Percentiles rank a stretch among this genome's conserved stretches.
These are phyloP conservation scores for Dysdera silvatica DNA, from an alignment of 1,140 invertebrate species.

Conservation along the genomic window DNA sequence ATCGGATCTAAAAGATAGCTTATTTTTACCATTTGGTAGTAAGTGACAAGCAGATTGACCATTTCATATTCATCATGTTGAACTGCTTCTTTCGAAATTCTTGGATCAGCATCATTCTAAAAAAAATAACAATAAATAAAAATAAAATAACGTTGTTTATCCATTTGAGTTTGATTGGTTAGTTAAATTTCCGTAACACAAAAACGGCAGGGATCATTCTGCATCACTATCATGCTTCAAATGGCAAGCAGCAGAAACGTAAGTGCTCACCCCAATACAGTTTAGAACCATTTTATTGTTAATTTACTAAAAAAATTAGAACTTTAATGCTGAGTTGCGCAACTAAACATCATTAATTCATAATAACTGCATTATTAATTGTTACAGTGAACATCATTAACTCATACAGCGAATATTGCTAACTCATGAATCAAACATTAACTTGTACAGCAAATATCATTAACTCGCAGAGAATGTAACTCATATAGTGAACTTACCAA, in stretches of 20 bases:
- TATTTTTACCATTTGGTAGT: slow-evolving; percentile 35
- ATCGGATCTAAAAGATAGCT: not conserved
- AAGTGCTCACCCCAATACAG: not conserved
- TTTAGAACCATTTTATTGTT: not conserved
- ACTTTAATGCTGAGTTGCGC: not conserved
- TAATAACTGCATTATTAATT: not conserved
- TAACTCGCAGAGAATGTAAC: not conserved
- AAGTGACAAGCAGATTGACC: slow-evolving; percentile 37
- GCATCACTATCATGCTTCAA: not conserved
- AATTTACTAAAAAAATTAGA: not conserved
- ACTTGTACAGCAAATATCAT: not conserved
- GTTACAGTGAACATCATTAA: not conserved
- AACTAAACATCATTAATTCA: not conserved
- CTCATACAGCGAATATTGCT: not conserved
- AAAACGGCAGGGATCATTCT: no score
- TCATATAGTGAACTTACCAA: slow-evolving; percentile 54
- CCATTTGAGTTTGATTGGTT: not conserved
- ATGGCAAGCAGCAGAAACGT: not conserved
- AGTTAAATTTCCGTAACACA: not conserved
- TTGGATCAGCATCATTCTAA: slow-evolving; percentile 40
- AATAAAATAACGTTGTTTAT: not conserved
- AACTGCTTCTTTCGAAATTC: slow-evolving; percentile 39
- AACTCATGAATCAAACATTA: slow-evolving; percentile 15
- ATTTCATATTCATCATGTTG: slow-evolving; percentile 41
- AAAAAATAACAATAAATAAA: slow-evolving; percentile 2